Percentiles rank a stretch among this genome's conserved stretches.
These are phyloP conservation scores for Periplaneta americana DNA, from an alignment of 1,140 invertebrate species.

Conservation along the genomic window DNA sequence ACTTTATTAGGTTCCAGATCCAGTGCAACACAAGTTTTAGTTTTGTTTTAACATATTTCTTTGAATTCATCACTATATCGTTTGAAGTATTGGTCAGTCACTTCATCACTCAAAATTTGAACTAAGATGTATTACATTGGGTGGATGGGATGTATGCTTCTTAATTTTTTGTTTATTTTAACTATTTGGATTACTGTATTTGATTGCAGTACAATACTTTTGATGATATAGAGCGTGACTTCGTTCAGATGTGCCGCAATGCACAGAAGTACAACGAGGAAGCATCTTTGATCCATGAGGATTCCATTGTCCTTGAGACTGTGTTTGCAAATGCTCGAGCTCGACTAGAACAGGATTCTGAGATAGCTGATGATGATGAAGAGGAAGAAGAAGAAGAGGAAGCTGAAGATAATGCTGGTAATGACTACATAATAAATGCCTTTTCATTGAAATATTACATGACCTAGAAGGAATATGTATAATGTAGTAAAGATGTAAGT, in stretches of 20 bases:
- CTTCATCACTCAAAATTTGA: not conserved
- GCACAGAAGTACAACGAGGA: conserved; percentile 62
- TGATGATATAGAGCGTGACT: conserved; percentile 53
- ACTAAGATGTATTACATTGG: no score
- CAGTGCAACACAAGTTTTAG: no score
- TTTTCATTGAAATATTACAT: no score
- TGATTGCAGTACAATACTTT: conserved; percentile 43
- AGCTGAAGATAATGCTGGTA: conserved; percentile 11
- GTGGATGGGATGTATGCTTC: not conserved
- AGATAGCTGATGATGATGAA: conserved; percentile 25
- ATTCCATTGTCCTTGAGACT: conserved; percentile 55
- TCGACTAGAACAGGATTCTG: conserved; percentile 20
- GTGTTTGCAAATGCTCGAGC: conserved; percentile 38
- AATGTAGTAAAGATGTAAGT: no score
- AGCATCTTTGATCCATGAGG: conserved; percentile 55
- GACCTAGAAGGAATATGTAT: no score
- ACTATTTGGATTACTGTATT: conserved; percentile 17
- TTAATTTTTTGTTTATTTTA: not conserved
- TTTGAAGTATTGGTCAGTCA: no score
- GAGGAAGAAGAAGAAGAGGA: conserved; percentile 27
- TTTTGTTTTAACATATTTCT: no score
- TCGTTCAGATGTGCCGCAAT: conserved; percentile 56
- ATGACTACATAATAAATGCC: no score
- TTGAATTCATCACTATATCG: no score
- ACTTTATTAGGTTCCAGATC: no score